Conservation (phyloP, 2,113 vertebrate genomes). For the Cynocephalus volans region DNA sequence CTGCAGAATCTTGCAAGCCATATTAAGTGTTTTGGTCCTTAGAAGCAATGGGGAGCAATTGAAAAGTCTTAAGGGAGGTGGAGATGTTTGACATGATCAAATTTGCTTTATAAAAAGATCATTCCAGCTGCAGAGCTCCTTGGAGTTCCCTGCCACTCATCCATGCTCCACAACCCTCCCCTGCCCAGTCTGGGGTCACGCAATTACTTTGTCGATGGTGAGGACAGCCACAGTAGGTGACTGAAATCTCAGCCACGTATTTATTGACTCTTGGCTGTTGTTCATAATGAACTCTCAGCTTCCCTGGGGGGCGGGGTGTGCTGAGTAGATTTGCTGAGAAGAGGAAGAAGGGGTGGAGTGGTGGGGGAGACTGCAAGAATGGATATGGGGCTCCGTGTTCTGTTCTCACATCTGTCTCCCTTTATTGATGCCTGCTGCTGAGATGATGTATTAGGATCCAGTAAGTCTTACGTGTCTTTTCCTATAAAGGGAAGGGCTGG, state of each 20-base stretch:
- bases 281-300: conserved; percentile 78
- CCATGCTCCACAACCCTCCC: background rate
- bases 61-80: background rate
- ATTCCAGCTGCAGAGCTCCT: background rate
- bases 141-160: background rate
- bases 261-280: conserved; percentile 72
- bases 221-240: conserved; percentile 55
- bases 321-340: conserved; percentile 53
- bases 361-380: background rate
- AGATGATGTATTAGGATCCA: conserved; percentile 72
- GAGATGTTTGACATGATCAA: conserved; percentile 28
- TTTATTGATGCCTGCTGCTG: conserved; percentile 6
- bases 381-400: background rate
- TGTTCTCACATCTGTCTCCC: conserved; percentile 60
- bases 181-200: background rate
- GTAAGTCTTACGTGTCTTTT: background rate
- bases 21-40: conserved; percentile 4
- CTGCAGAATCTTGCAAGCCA: background rate
- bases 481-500: conserved; percentile 52
- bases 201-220: background rate
- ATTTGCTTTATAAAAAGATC: conserved; percentile 52
- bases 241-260: conserved; percentile 73
- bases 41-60: background rate
- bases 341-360: background rate
- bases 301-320: conserved; percentile 42